Evolutionary conservation across 1,140 invertebrate genomes (phyloP).

Genomic region (Drosophila nannoptera): DNA sequence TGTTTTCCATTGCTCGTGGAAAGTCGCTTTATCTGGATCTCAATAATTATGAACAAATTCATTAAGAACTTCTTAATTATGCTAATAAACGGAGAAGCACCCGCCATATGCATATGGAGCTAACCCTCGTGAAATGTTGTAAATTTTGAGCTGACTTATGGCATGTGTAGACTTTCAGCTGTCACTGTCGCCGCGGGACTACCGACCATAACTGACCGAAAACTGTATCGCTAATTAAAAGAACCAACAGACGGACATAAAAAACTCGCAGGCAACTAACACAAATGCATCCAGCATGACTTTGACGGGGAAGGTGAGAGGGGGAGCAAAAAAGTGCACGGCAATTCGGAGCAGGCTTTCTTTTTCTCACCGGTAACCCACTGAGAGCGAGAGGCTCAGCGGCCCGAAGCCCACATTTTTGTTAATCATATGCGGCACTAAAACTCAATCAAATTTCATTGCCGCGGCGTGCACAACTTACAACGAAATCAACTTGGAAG

Average conservation of each 20-base stretch:
- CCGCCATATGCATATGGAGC: constrained; percentile 3
- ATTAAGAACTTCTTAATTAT: constrained; percentile 21
- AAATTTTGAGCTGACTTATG: constrained; percentile 27
- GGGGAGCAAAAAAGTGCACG: constrained; percentile 44
- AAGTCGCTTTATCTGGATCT: constrained; percentile 1
- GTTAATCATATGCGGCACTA: constrained; percentile 69
- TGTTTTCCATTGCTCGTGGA: constrained; percentile 7
- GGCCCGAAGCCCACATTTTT: constrained; percentile 23
- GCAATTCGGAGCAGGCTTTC: constrained; percentile 18
- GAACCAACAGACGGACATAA: constrained; percentile 34
- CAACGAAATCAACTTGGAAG: constrained; percentile 44
- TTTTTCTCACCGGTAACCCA: constrained; percentile 37
- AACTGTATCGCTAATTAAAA: constrained; percentile 58
- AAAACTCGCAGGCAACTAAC: constrained; percentile 16
- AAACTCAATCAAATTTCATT: constrained; percentile 71
- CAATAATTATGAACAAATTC: constrained; percentile 23
- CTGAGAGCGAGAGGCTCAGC: constrained; percentile 3
- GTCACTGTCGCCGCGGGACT: constrained; percentile 48
- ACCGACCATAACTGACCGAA: constrained; percentile 16
- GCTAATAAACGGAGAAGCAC: constrained; percentile 17
- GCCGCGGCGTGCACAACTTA: constrained; percentile 35
- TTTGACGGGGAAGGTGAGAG: no score
- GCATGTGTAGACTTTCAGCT: constrained; percentile 49
- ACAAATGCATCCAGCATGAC: constrained; percentile 14
- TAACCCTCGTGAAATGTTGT: constrained; percentile 32